These are phyloP conservation scores for Paramuricea clavata DNA, from an alignment of 92 coral and sea anemone genomes.

Conservation along the genomic window DNA sequence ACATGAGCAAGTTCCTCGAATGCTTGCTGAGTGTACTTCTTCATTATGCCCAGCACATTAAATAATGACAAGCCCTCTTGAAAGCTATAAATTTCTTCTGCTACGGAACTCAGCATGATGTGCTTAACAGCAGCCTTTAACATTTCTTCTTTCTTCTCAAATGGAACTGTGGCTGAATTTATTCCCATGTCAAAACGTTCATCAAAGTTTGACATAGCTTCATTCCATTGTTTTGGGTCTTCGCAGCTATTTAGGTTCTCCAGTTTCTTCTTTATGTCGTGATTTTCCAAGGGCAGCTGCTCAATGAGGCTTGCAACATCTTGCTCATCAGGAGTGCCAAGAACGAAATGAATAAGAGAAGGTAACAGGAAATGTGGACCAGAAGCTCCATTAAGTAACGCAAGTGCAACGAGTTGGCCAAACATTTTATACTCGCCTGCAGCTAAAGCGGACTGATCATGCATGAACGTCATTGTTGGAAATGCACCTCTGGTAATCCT, in stretches of 20 bases:
- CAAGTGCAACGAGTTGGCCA: slow-evolving; percentile 70
- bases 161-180: slow-evolving; percentile 48
- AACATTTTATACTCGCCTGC: slow-evolving; percentile 57
- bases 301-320: slow-evolving; percentile 5
- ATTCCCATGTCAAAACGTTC: slow-evolving; percentile 72
- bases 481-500: slow-evolving; percentile 53
- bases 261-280: slow-evolving; percentile 44
- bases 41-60: slow-evolving; percentile 54
- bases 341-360: slow-evolving; percentile 55
- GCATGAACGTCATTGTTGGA: slow-evolving; percentile 67
- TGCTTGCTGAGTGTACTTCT: slow-evolving; percentile 48
- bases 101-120: slow-evolving; percentile 54
- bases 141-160: slow-evolving; percentile 32
- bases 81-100: slow-evolving; percentile 60
- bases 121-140: slow-evolving; percentile 52
- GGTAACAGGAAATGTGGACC: slow-evolving; percentile 69
- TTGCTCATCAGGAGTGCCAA: slow-evolving; percentile 23
- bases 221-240: slow-evolving; percentile 42
- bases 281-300: slow-evolving; percentile 40
- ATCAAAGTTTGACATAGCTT: slow-evolving; percentile 45
- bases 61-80: slow-evolving; percentile 63
- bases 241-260: slow-evolving; percentile 31
- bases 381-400: slow-evolving; percentile 64
- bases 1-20: slow-evolving; percentile 44
- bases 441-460: slow-evolving; percentile 63